phyloP scores from a whole-genome alignment of 2,888 invertebrate genomes.

The Romanomermis culicivorax region DNA sequence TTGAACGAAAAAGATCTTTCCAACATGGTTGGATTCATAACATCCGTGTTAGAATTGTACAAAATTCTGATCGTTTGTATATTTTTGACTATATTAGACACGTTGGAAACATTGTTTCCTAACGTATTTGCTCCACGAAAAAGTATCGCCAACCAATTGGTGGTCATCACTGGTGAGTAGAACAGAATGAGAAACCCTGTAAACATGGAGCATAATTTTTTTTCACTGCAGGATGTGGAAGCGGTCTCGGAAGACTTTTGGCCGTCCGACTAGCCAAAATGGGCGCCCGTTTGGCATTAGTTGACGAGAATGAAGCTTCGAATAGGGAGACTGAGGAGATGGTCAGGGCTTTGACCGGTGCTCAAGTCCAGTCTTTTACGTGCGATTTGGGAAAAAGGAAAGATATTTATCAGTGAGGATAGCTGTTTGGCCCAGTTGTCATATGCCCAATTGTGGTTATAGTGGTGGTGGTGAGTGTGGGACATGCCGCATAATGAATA shows the following conservation, averaged over 20 bases:
- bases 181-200: too few species aligned
- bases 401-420: slow-evolving; percentile 43
- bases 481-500: too few species aligned
- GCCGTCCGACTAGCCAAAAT: slow-evolving; percentile 50
- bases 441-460: too few species aligned
- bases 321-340: slow-evolving; percentile 56
- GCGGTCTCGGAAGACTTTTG: slow-evolving; percentile 57
- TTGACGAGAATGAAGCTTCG: slow-evolving; percentile 64
- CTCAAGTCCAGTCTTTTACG: slow-evolving; percentile 47
- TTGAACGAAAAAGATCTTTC: too few species aligned
- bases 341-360: slow-evolving; percentile 32
- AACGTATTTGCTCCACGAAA: slow-evolving; percentile 34
- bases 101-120: neutral
- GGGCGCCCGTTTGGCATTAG: slow-evolving; percentile 52
- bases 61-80: neutral
- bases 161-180: slow-evolving; percentile 70
- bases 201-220: too few species aligned
- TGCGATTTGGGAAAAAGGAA: slow-evolving; percentile 60
- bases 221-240: slow-evolving; percentile 35
- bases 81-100: neutral
- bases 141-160: slow-evolving; percentile 50
- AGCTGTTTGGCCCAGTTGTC: too few species aligned
- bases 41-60: neutral
- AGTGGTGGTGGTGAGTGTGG: too few species aligned
- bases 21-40: too few species aligned